Percentiles rank a stretch among this genome's conserved stretches.
Evolutionary conservation across 2,888 invertebrate species (phyloP).

Genomic region (Chrysopilus asiliformis): DNA sequence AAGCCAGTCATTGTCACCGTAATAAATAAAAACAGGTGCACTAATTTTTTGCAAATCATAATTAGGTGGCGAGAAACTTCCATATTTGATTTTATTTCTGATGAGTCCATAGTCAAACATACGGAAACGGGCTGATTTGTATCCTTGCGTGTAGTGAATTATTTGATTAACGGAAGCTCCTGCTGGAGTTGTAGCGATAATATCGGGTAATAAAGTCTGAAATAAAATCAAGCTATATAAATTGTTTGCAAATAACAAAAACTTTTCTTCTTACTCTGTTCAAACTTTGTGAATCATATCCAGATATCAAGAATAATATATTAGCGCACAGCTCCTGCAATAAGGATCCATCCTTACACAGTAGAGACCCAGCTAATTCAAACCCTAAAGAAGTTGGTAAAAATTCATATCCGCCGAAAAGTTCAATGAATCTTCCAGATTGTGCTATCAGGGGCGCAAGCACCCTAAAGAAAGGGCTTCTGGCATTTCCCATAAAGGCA

Average conservation of each 20-base stretch:
- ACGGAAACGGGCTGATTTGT: conserved; percentile 39
- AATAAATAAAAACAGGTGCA: conserved; percentile 50
- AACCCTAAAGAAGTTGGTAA: conserved; percentile 17
- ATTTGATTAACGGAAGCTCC: conserved; percentile 55
- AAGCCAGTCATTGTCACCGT: conserved; percentile 51
- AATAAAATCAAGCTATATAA: background rate
- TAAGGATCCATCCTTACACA: conserved; percentile 33
- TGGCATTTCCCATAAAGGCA: conserved; percentile 45
- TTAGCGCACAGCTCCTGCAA: conserved; percentile 44
- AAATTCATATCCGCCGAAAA: conserved; percentile 41
- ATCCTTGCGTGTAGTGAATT: conserved; percentile 54
- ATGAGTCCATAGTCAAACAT: conserved; percentile 43
- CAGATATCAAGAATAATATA: conserved; percentile 45
- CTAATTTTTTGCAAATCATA: conserved; percentile 45
- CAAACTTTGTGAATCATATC: conserved; percentile 36
- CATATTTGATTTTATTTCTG: conserved; percentile 42
- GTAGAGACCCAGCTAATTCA: background rate
- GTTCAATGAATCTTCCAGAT: conserved; percentile 17
- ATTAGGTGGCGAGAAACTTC: conserved; percentile 40
- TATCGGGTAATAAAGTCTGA: conserved; percentile 53
- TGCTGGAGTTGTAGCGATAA: conserved; percentile 51
- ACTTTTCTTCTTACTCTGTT: conserved; percentile 30
- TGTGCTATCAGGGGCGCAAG: conserved; percentile 29
- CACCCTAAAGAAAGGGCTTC: conserved; percentile 32
- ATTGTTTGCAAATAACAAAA: background rate